Percentiles rank a stretch among this genome's conserved stretches.
Conservation (phyloP, 2,888 invertebrate genomes). For the Meiosimyza decipiens region DNA sequence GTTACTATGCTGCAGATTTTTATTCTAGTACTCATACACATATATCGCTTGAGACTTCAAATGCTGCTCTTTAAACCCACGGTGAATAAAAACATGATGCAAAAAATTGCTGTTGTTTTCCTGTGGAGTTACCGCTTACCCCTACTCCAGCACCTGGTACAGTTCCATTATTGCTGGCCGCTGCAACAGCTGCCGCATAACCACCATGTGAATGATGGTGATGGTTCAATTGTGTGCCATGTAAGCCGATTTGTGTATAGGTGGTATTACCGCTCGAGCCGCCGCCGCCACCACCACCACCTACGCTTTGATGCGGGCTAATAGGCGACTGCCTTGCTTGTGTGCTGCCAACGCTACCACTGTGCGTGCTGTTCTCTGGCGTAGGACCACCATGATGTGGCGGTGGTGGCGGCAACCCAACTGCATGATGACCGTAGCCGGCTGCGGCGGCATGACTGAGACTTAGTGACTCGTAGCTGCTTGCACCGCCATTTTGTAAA, state of each 20-base stretch:
- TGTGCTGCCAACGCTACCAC: slow-evolving; percentile 51
- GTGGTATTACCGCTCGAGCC: slow-evolving; percentile 39
- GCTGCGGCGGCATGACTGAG: slow-evolving; percentile 55
- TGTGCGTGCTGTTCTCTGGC: too few relatives aligned
- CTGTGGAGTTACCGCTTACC: slow-evolving; percentile 47
- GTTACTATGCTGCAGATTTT: too few relatives aligned
- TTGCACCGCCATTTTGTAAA: slow-evolving; percentile 39
- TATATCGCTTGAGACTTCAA: too few relatives aligned
- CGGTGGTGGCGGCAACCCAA: slow-evolving; percentile 50
- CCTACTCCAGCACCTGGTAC: slow-evolving; percentile 32
- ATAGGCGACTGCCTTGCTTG: slow-evolving; percentile 72
- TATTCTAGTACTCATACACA: too few relatives aligned
- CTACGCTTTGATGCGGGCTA: slow-evolving; percentile 71
- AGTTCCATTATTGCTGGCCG: slow-evolving; percentile 44
- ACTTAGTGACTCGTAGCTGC: slow-evolving; percentile 47
- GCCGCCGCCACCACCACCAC: neutral
- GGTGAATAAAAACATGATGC: slow-evolving; percentile 64
- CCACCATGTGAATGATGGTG: slow-evolving; percentile 54
- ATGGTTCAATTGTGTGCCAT: slow-evolving; percentile 18
- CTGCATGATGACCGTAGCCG: slow-evolving; percentile 54
- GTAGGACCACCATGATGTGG: slow-evolving; percentile 39
- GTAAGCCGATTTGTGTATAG: slow-evolving; percentile 56
- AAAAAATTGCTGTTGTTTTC: slow-evolving; percentile 62
- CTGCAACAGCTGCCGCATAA: slow-evolving; percentile 41
- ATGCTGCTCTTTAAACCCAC: slow-evolving; percentile 53